Base-by-base conservation (phyloP, 2,113 vertebrate species). In the Clarias gariepinus region DNA sequence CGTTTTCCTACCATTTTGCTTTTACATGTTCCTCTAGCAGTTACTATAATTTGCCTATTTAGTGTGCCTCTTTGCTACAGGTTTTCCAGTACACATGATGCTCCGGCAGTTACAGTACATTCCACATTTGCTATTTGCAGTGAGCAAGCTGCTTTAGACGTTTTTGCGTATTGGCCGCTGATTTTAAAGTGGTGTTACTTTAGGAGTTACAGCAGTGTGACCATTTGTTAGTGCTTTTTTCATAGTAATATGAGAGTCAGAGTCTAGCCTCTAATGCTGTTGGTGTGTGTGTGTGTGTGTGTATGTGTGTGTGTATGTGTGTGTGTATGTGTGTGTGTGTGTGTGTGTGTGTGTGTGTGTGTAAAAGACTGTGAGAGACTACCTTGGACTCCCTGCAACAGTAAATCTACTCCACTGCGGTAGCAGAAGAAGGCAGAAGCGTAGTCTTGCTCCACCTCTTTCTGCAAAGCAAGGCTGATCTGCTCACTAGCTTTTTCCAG, bases 351-450 rank as follows among this genome's bases (percentile, higher is more conserved):
- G n/a, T 81, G 79, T 16, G 33, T 82, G 63, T 71, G 78, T 68
- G 60, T 66, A 25, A 41, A 25, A 33, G 64, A 41, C 63, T 60
- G 78, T 74, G 66, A 33, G 64, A 60, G 71, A 33, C 15, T 90
- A 99, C 98, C 98, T 98, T 99, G 98, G 86, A 99, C 98, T 87
- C 98, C 98, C 94, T 98, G 97, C 73, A 99, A 93, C 47, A 99
- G 96, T 83, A 98, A 94, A 93, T 99, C 98, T 77, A 99, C 98
- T 4, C 97, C 98, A 21, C 91, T 97, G 81, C 95, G 95, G 89
- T 99, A 99, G 93, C 96, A 98, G 30, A 93, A 94, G 90, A 97
- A 96, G 1, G 98, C 98, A 73, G 96, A 92, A 91, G 96, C 95
- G 92, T 96, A 99, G 91, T 99, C 97, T 68, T 96, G 95, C 63